A percentile compares a stretch with the other conserved stretches of the same genome.
phyloP scores from a whole-genome alignment of 1,140 invertebrate species.

The Zaprionus lachaisei region DNA sequence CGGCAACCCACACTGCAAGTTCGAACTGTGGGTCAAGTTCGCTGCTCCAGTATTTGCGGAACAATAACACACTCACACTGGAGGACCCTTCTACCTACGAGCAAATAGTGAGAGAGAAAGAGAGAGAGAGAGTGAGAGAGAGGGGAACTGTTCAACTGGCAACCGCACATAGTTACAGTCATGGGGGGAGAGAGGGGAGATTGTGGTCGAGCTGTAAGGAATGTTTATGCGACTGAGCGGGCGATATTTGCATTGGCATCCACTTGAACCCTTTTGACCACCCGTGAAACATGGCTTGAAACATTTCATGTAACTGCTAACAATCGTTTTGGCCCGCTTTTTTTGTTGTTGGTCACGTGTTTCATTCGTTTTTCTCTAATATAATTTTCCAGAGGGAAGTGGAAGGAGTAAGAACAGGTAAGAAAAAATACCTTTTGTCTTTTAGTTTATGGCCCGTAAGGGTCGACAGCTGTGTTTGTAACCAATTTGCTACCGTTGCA shows the following conservation, averaged over 20 bases:
- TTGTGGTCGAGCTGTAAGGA: conserved; percentile 41
- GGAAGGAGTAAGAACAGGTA: conserved; percentile 4
- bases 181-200: not conserved
- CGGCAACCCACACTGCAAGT: not conserved
- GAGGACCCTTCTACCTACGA: conserved; percentile 22
- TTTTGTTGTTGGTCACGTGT: conserved; percentile 51
- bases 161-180: conserved; percentile 42
- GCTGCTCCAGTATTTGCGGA: conserved; percentile 4
- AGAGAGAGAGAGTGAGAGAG: no score
- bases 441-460: conserved; percentile 74
- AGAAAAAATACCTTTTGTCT: conserved; percentile 70
- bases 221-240: conserved; percentile 43
- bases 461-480: conserved; percentile 80
- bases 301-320: conserved; percentile 39
- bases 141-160: conserved; percentile 6
- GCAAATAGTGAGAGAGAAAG: not conserved
- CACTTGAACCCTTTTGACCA: conserved; percentile 55
- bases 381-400: conserved; percentile 36
- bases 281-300: conserved; percentile 41
- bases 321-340: conserved; percentile 23
- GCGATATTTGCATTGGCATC: conserved; percentile 50
- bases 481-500: conserved; percentile 74
- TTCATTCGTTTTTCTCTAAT: conserved; percentile 46
- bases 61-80: conserved; percentile 7
- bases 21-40: conserved; percentile 24